These are phyloP conservation scores for Drosophila quinaria DNA, from an alignment of 2,888 invertebrate genomes.

Conservation along the genomic window DNA sequence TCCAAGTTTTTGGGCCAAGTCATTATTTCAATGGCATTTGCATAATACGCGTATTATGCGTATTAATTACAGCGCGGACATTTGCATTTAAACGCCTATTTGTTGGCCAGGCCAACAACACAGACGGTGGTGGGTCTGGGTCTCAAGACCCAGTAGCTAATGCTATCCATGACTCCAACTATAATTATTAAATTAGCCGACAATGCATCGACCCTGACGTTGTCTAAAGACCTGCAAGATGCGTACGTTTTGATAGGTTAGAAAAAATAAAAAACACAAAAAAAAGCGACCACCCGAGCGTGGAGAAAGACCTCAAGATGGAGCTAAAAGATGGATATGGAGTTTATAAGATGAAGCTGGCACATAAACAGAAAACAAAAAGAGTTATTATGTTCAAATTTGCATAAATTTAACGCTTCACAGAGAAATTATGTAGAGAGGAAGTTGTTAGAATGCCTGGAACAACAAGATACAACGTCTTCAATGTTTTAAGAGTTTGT, in stretches of 20 bases:
- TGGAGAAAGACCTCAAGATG: conserved; percentile 52
- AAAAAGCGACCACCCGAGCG: conserved; percentile 73
- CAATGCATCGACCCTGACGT: conserved; percentile 51
- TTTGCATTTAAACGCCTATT: conserved; percentile 81
- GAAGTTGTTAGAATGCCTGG: conserved; percentile 50
- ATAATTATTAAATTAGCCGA: conserved; percentile 80
- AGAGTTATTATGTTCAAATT: conserved; percentile 82
- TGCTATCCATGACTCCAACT: conserved; percentile 45
- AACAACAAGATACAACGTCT: conserved; percentile 14
- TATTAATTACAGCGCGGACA: conserved; percentile 81
- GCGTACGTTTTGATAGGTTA: conserved; percentile 69
- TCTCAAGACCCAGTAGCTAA: conserved; percentile 65
- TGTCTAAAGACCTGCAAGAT: conserved; percentile 64
- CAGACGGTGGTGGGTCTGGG: conserved; percentile 63
- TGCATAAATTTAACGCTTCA: conserved; percentile 80
- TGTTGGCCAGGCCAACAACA: conserved; percentile 53
- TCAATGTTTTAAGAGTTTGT: conserved; percentile 16
- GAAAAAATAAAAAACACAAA: not conserved
- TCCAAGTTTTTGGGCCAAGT: conserved; percentile 56
- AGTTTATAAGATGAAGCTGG: conserved; percentile 21
- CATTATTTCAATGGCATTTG: conserved; percentile 76
- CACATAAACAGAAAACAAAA: conserved; percentile 66
- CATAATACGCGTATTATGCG: conserved; percentile 81
- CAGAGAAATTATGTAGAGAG: conserved; percentile 52
- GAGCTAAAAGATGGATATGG: conserved; percentile 33